These are phyloP conservation scores for Macrotus californicus DNA, from an alignment of 2,113 vertebrate species.

Conservation along the genomic window DNA sequence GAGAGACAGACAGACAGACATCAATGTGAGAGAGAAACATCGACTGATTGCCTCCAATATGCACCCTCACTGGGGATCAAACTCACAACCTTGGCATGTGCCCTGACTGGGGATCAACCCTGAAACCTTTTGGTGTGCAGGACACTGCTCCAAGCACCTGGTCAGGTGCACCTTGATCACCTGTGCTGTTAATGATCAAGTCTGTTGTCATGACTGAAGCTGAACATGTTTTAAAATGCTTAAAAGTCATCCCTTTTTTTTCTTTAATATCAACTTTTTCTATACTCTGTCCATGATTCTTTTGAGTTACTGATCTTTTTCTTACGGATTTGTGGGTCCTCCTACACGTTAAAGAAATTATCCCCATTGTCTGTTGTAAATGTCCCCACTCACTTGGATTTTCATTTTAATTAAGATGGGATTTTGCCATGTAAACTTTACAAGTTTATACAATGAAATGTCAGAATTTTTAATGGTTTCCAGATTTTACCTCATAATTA, in stretches of 20 bases:
- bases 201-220: background rate
- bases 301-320: background rate
- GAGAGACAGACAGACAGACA: too few relatives aligned
- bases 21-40: too few relatives aligned
- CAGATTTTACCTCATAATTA: background rate
- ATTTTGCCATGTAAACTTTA: background rate
- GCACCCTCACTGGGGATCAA: too few relatives aligned
- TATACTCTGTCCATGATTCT: background rate
- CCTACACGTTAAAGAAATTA: background rate
- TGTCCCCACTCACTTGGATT: background rate
- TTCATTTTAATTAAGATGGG: background rate
- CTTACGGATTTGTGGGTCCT: background rate
- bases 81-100: too few relatives aligned
- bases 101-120: too few relatives aligned
- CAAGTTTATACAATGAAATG: background rate
- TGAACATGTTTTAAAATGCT: background rate
- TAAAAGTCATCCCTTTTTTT: background rate
- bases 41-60: too few relatives aligned
- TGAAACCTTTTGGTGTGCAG: too few relatives aligned
- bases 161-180: too few relatives aligned
- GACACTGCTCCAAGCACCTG: too few relatives aligned
- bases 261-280: background rate
- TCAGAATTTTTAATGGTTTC: background rate
- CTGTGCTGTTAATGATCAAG: background rate
- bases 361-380: background rate